Evolutionary conservation across 2,113 vertebrate species (phyloP), one percentile per base, ranked within the genome.

Genomic region (Oryzias melastigma): DNA sequence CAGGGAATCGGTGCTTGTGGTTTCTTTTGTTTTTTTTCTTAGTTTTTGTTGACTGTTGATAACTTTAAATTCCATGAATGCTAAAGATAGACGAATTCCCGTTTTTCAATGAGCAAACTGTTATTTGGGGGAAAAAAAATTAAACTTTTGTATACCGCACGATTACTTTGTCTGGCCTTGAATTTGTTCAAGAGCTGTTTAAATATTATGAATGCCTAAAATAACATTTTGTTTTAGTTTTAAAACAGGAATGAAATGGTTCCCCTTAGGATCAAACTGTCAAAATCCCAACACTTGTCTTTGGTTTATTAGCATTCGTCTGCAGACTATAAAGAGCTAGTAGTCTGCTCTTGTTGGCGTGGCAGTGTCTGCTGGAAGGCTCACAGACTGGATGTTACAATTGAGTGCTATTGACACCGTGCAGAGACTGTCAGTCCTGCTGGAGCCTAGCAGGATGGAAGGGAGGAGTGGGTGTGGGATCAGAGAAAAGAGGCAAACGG

Each of bases 401-500:
- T 84, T 88, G 79, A 87, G 87, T 90, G 85, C 66, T 85, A 85
- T 73, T 87, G 80, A 86, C 75, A 67, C 89, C 87, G 71, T 73
- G 65, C 55, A 20, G 52, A 51, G 67, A 60, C 72, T 79, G 75
- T 82, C 85, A 84, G 82, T 76, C 85, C 78, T 51, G 5, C 73
- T 87, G 86, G 88, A 88, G 83, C 86, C 86, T 80, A 75, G 82
- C 63, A 69, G 74, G 81, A 75, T 65, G 60, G 22, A 43, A 24
- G 16, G 41, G 40, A 59, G 19, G 12, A 4, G 19, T 20, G 42
- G 50, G 47, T 14, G 6, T n/a, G 10, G 56, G 29, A 14, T 15
- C n/a, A 70, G 20, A 50, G 24, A 68, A 71, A 69, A 48, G 29
- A 59, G 51, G 35, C 62, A 81, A 81, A 71, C 62, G 69, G 62